Base-by-base conservation (phyloP, 2,888 invertebrate species). In the Sussaba pulchella region DNA sequence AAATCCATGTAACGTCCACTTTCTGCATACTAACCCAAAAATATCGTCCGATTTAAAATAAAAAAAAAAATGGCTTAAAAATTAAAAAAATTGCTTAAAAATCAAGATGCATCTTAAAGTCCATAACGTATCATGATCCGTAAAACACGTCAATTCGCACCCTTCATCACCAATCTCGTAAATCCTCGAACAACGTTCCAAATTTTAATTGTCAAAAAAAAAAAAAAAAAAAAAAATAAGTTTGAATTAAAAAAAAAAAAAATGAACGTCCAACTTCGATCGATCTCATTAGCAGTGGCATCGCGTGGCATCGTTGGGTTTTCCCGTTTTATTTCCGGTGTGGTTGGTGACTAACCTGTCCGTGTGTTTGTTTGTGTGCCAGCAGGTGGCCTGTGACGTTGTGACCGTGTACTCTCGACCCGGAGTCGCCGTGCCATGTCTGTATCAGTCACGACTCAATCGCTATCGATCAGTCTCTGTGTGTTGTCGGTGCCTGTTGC, bases 301-400 rank as follows among this genome's bases (percentile, higher is more conserved):
- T 57, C 21, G 64, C 63, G 54, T 14, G 12, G 31, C 69, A 81
- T 73, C 54, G 77, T 64, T 59, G 70, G 66, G 81, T 73, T 81
- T 50, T 70, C 73, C 64, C 67, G 82, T 84, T 81, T 83, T 84
- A 79, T 86, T 88, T 86, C 87, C 87, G 85, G 92, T 92, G 92
- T 91, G 91, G 90, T 57, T 92, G 90, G 92, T 92, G 92, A 92
- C 92, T 92, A 92, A 92, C 92, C 86, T 91, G 91, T 92, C 90
- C 89, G 92, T 91, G 92, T 92, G 92, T 92, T 91, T 92, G 90
- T 92, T 92, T 85, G 91, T 92, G 92, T 92, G 92, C 92, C 92
- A 92, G 92, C 92, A 92, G 92, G 92, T 92, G 92, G 92, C 92
- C 92, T 92, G 92, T 92, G 92, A 92, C 92, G 91, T 91, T 92